These are phyloP conservation scores for Pharmacophagus antenor DNA, from an alignment of 2,888 invertebrate genomes.

Conservation along the genomic window DNA sequence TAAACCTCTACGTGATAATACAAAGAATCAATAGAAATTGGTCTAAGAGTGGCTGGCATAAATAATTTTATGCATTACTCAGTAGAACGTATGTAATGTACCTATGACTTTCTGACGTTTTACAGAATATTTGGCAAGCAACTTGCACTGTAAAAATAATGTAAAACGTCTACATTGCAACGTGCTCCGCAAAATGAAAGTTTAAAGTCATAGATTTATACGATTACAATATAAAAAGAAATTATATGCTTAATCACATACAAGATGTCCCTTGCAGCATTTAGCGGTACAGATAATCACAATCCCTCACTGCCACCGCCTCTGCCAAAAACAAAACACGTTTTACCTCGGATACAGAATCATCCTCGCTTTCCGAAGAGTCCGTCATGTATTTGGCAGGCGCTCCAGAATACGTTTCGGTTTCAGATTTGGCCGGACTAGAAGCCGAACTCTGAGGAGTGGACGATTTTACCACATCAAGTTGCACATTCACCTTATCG, in stretches of 20 bases:
- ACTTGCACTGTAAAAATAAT: slow-evolving; percentile 69
- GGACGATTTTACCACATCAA: slow-evolving; percentile 86
- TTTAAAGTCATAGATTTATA: slow-evolving; percentile 48
- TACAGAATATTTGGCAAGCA: slow-evolving; percentile 80
- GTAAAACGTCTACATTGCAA: slow-evolving; percentile 55
- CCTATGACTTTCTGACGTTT: slow-evolving; percentile 80
- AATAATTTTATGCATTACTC: slow-evolving; percentile 78
- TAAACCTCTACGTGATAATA: slow-evolving; percentile 56
- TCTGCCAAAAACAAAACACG: slow-evolving; percentile 79
- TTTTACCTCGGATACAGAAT: slow-evolving; percentile 97
- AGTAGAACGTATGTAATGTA: slow-evolving; percentile 78
- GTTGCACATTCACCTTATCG: slow-evolving; percentile 88
- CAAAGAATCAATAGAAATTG: slow-evolving; percentile 66
- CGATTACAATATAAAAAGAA: slow-evolving; percentile 56
- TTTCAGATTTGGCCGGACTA: slow-evolving; percentile 91
- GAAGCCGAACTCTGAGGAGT: slow-evolving; percentile 92
- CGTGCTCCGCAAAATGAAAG: slow-evolving; percentile 57
- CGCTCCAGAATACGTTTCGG: slow-evolving; percentile 91
- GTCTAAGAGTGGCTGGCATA: slow-evolving; percentile 68
- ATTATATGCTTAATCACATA: slow-evolving; percentile 68
- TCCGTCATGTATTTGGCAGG: slow-evolving; percentile 95
- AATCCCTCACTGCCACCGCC: slow-evolving; percentile 79
- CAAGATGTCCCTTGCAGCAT: slow-evolving; percentile 86
- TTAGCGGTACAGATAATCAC: slow-evolving; percentile 81
- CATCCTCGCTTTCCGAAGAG: slow-evolving; percentile 97